phyloP scores from a whole-genome alignment of 2,113 vertebrate species.

The Psophia crepitans region DNA sequence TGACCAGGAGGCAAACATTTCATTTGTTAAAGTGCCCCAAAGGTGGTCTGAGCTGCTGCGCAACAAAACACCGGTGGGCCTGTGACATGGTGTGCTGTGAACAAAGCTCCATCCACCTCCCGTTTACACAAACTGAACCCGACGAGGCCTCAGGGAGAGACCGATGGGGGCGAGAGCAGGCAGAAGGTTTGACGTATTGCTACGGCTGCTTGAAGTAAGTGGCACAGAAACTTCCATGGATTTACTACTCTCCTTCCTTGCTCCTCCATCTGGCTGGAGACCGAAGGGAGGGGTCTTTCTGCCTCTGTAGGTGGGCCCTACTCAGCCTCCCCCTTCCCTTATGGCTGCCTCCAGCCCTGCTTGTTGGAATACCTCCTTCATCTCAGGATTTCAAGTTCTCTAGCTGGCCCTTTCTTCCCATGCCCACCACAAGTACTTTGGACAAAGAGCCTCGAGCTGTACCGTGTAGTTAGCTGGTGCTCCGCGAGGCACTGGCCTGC shows the following conservation, averaged over 20 bases:
- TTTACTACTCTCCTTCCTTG: not conserved
- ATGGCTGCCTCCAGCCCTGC: not conserved
- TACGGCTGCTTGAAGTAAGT: not conserved
- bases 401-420: not conserved
- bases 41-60: not conserved
- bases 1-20: conserved; percentile 16
- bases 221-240: not conserved
- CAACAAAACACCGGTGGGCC: not conserved
- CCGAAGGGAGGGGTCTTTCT: not conserved
- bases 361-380: not conserved
- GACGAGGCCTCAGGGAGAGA: not conserved
- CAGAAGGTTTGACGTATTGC: not conserved
- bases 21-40: not conserved
- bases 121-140: not conserved
- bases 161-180: not conserved
- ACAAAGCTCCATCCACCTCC: not conserved
- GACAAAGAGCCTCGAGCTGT: not conserved
- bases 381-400: not conserved
- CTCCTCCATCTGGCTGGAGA: not conserved
- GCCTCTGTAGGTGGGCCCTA: not conserved
- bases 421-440: not conserved
- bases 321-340: not conserved
- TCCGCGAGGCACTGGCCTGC: not conserved
- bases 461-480: not conserved
- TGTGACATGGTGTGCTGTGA: not conserved